phyloP scores from a whole-genome alignment of 1,140 invertebrate species.

The Bombus cullumanus region DNA sequence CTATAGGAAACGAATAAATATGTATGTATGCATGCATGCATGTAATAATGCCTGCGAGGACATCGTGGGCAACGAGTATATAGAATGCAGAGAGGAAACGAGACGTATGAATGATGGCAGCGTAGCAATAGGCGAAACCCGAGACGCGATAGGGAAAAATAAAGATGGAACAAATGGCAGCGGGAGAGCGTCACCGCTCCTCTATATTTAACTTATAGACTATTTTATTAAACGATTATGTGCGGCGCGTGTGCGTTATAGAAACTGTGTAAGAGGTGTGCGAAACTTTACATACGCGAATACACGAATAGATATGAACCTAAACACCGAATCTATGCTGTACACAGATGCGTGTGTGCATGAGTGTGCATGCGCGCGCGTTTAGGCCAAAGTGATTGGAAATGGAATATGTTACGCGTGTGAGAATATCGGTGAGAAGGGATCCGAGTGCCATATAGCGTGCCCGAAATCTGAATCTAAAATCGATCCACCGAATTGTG shows the following conservation, averaged over 20 bases:
- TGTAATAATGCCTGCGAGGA: background rate
- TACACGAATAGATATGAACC: slow-evolving; percentile 11
- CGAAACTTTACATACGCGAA: slow-evolving; percentile 8
- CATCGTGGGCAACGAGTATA: background rate
- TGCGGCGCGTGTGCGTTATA: background rate
- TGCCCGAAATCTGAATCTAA: slow-evolving; percentile 28
- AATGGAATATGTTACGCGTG: background rate
- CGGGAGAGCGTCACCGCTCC: background rate
- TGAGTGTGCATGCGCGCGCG: background rate
- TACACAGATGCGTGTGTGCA: background rate
- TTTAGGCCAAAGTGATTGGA: background rate
- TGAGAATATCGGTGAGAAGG: slow-evolving; percentile 31
- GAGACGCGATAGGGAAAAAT: background rate
- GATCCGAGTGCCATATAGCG: slow-evolving; percentile 71
- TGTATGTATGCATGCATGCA: background rate
- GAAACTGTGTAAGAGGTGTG: background rate
- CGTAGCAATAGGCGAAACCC: too few relatives aligned
- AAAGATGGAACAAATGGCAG: slow-evolving; percentile 24
- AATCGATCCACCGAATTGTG: background rate
- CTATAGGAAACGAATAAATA: slow-evolving; percentile 57
- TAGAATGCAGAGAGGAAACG: background rate
- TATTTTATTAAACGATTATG: slow-evolving; percentile 56
- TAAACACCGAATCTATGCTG: background rate
- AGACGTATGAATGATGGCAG: background rate
- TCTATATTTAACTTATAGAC: slow-evolving; percentile 62